Evolutionary conservation across 2,888 invertebrate species (phyloP), one percentile per base, ranked within the genome.

Genomic region (Apeira syringaria): DNA sequence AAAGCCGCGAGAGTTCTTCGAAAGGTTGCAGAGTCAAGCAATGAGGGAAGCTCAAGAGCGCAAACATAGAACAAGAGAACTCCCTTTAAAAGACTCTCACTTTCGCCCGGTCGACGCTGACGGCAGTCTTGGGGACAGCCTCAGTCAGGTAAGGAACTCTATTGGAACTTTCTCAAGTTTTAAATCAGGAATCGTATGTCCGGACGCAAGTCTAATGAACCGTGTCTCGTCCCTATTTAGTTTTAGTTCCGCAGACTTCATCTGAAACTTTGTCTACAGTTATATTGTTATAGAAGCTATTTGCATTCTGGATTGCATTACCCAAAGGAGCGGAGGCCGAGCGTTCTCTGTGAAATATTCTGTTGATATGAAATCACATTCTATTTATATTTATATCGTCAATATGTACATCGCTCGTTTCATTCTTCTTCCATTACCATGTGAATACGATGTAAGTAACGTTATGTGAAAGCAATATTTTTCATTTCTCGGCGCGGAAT

Each of bases 1-100:
- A 67, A 90, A 91, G 61, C 92, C 92, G 40, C 72, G 92, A 64
- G 92, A 92, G 71, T 92, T 87, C 70, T 89, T 88, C 59, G 88
- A 88, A 62, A 76, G 82, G 64, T 80, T 85, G 42, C 86, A 87
- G 73, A 82, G 73, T 51, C 88, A 86, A 82, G 85, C 88, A 42
- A 89, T 89, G 87, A 79, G 73, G 72, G 88, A 87, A 47, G 70
- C 79, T 13, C 85, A 85, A 49, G 84, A 81, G 18, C 67, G 77
- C 33, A 81, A 79, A 49, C 71, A 73, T 36, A 74, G 80, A 66
- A 49, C 72, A 4, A 69, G 80, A 61, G 81, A 74, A 17, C 43
- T 72, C 5, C 58, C 68, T 3, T 55, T 74, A 36, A 82, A 83
- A 64, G 79, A 81, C 39, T 50, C 73, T 42, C 68, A 83, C 13